Percentiles rank a stretch among this genome's conserved stretches.
These are phyloP conservation scores for Watsonalla cultraria DNA, from an alignment of 2,888 invertebrate genomes.

Conservation along the genomic window DNA sequence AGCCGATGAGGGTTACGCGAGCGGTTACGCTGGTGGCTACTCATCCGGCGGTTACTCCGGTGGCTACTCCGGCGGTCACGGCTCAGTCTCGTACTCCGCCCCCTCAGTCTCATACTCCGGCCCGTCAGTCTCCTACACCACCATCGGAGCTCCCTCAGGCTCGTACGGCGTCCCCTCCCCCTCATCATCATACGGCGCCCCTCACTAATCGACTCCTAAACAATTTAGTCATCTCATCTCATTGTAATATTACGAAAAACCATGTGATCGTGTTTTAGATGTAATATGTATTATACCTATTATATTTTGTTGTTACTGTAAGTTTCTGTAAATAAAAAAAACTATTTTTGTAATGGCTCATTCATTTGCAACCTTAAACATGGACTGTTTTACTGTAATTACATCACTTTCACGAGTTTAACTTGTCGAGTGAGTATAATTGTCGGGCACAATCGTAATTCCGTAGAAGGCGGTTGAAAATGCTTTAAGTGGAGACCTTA, in stretches of 20 bases:
- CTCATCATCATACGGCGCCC: constrained; percentile 67
- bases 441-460: constrained; percentile 28
- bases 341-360: constrained; percentile 47
- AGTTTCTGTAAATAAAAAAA: constrained; percentile 77
- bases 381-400: constrained; percentile 17
- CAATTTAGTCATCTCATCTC: constrained; percentile 61
- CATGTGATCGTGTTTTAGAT: constrained; percentile 73
- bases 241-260: constrained; percentile 54
- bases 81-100: constrained; percentile 33
- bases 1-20: constrained; percentile 76
- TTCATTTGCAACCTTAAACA: constrained; percentile 24
- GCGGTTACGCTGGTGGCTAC: constrained; percentile 54
- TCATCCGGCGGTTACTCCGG: constrained; percentile 27
- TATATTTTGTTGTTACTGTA: constrained; percentile 63
- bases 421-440: constrained; percentile 13
- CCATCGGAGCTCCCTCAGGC: constrained; percentile 67
- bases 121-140: constrained; percentile 47
- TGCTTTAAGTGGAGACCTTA: constrained; percentile 22
- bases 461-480: constrained; percentile 32
- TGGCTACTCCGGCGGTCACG: constrained; percentile 38
- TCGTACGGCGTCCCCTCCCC: constrained; percentile 68
- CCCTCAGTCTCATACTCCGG: constrained; percentile 50
- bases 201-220: constrained; percentile 55
- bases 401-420: constrained; percentile 18
- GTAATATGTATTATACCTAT: constrained; percentile 60